phyloP scores from a whole-genome alignment of 2,797 vertebrate genomes.

The Typhlichthys eigenmanni region DNA sequence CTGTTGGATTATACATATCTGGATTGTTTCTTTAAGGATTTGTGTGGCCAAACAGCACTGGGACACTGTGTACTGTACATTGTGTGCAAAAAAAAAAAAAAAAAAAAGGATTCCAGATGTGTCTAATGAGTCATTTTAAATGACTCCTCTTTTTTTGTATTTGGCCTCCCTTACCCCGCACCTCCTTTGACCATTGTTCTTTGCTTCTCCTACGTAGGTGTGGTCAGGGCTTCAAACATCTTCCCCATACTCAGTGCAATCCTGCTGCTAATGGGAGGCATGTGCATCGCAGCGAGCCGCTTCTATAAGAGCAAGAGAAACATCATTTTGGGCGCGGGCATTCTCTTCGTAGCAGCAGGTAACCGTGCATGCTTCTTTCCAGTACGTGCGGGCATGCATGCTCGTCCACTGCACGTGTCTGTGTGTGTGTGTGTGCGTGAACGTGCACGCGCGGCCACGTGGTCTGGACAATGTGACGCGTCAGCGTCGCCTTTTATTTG shows the following conservation, averaged over 20 bases:
- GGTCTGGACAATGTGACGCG: background rate
- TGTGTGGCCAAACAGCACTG: too few relatives aligned
- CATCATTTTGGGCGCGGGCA: constrained; percentile 92
- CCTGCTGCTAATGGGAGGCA: constrained; percentile 90
- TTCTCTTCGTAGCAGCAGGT: constrained; percentile 94
- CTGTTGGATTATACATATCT: background rate
- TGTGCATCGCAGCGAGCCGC: constrained; percentile 93
- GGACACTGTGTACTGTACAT: too few relatives aligned
- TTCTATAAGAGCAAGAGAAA: constrained; percentile 92
- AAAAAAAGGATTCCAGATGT: too few relatives aligned
- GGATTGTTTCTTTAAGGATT: background rate
- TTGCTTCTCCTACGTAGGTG: constrained; percentile 70
- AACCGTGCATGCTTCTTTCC: constrained; percentile 24
- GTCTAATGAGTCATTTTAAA: too few relatives aligned
- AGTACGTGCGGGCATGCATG: background rate
- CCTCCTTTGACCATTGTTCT: background rate
- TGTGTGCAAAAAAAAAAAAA: too few relatives aligned
- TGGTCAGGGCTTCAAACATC: constrained; percentile 94
- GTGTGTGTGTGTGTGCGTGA: background rate
- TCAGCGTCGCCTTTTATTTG: background rate
- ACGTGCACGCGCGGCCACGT: background rate
- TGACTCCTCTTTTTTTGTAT: too few relatives aligned
- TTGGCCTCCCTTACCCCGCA: background rate
- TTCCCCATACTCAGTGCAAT: constrained; percentile 96
- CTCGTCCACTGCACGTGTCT: background rate